Percentiles rank a stretch among this genome's conserved stretches.
Conservation (phyloP, 92 coral and sea anemone genomes). For the Phenganax stokvisi region DNA sequence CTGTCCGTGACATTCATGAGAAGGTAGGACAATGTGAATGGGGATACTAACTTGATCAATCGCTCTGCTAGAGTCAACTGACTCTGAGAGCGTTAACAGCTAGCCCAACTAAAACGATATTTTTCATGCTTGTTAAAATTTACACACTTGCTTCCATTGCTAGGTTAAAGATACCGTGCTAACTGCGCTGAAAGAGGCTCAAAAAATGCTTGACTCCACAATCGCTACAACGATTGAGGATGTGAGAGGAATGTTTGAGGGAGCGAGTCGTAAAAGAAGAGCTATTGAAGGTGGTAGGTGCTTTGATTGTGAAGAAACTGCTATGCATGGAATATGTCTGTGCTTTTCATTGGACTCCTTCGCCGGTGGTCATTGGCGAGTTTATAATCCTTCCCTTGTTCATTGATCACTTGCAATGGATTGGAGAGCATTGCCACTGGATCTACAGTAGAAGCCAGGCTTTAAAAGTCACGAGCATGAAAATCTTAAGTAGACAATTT, state of each 20-base stretch:
- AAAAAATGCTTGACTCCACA: slow-evolving; percentile 23
- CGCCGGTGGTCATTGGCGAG: too few relatives aligned
- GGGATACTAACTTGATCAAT: too few relatives aligned
- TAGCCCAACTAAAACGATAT: not conserved
- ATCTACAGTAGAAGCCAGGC: not conserved
- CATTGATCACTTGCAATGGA: too few relatives aligned
- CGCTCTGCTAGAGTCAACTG: too few relatives aligned
- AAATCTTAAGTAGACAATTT: not conserved
- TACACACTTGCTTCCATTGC: not conserved
- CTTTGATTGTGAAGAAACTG: too few relatives aligned
- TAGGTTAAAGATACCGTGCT: slow-evolving; percentile 30
- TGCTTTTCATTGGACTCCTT: too few relatives aligned
- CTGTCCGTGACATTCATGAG: slow-evolving; percentile 26
- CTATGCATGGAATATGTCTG: too few relatives aligned
- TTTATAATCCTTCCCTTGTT: too few relatives aligned
- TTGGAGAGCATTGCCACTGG: too few relatives aligned
- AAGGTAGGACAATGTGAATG: slow-evolving; percentile 1
- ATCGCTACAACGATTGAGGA: slow-evolving; percentile 15
- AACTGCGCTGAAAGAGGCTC: slow-evolving; percentile 27
- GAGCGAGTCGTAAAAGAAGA: slow-evolving; percentile 1
- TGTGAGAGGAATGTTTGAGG: slow-evolving; percentile 8
- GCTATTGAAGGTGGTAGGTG: not conserved
- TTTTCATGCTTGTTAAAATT: not conserved
- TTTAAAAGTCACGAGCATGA: not conserved
- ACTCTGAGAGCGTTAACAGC: too few relatives aligned